Evolutionary conservation across 2,888 invertebrate genomes (phyloP), one percentile per base, ranked within the genome.

Genomic region (Ormyrus rosae): DNA sequence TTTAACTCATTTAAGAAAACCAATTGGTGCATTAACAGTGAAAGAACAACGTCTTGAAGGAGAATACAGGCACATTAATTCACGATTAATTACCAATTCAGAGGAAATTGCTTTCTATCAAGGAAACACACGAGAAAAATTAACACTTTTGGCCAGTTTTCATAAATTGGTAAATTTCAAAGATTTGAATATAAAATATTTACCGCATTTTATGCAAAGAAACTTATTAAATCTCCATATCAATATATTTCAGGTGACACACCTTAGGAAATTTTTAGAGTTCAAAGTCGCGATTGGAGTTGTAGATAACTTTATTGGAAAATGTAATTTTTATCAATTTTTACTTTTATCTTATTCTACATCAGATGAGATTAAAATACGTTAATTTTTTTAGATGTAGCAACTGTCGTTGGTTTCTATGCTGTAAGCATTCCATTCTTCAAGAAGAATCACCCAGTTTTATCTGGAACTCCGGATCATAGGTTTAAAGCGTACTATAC

Each of bases 21-120:
- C 99, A 0, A 96, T 97, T 82, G 93, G 93, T 1, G 92, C 94
- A 68, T 93, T 99, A 92, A 99, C 99, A 0, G 97, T 98, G 0
- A 94, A 94, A 82, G 99, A 99, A 90, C 99, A 99, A 91, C 96
- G 97, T 90, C 92, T 99, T n/a, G 99, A 99, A 92, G 99, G 99
- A 74, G 99, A 99, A 92, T 99, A 97, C 91, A 94, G 99, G 89
- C 99, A 97, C 89, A 98, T 99, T 53, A 98, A 99, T 91, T 97
- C 99, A 2, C 93, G 99, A 71, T 93, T 99, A 51, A 99, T 99
- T 81, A 98, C 98, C 0, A 98, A 99, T 91, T 96, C 98, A 0
- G 99, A 99, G 91, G 99, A 99, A 91, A 94, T 98, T 61, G 95
- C 95, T 0, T 95, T 95, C 90, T 95, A 95, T 86, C 94, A 96